Base-by-base conservation (phyloP, 2,888 invertebrate species). In the Cacoxenus indagator region DNA sequence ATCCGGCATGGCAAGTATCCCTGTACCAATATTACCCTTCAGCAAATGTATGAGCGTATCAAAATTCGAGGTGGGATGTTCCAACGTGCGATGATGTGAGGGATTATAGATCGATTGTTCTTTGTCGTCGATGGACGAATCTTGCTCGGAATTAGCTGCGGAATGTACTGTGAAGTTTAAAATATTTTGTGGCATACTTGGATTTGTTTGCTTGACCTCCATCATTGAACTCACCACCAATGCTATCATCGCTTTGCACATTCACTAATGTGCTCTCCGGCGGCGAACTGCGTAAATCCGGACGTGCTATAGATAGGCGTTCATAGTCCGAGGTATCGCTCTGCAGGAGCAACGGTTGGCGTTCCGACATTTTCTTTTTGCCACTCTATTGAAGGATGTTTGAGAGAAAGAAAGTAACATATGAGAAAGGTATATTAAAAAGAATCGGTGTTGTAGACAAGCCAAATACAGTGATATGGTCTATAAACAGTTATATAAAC, bases 1-100 rank as follows among this genome's bases (percentile, higher is more conserved):
- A 89, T 96, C 93, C 4, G 99, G 98, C 95, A 99, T 96, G 6
- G 99, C 98, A 76, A 99, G 89, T 77, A 99, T 97, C 4, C 99
- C 99, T 0, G 98, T 98, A 6, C 98, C 98, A 73, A 92, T 91
- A 78, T 93, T 93, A 27, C 93, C 93, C 87, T 93, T 93, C 45
- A 94, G 87, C 72, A 93, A 88, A 85, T 93, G 93, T 75, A 93
- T 92, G 86, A 93, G 90, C 1, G 94, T 94, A 83, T 94, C 94
- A 77, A 92, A 90, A 88, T 94, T 96, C 74, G 94, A 94, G 3
- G 95, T 94, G 0, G 95, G 94, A 87, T 94, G 92, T 81, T 94
- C 93, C 77, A 94, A 87, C 68, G 91, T 90, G 78, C 94, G 90
- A 84, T 94, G 92, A 19, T 91, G 88, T 11, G 92, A 89, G 54